Evolutionary conservation across 2,888 invertebrate species (phyloP).

Genomic region (Ferrisia virgata): DNA sequence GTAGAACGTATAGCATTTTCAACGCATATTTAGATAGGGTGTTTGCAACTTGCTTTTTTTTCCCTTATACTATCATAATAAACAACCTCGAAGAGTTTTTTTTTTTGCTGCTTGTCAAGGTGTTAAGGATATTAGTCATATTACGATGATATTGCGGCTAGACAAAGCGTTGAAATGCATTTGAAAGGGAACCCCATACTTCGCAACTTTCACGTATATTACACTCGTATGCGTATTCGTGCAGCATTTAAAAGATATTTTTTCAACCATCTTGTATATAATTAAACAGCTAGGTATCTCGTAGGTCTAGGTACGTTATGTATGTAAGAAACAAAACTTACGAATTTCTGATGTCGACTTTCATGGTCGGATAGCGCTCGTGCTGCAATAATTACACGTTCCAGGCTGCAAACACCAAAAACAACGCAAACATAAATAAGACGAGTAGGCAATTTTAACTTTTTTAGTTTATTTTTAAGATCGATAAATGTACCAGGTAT

Average conservation of each 20-base stretch:
- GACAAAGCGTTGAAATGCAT: background rate
- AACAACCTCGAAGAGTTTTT: background rate
- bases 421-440: background rate
- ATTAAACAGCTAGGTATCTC: too few relatives aligned
- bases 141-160: background rate
- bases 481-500: too few relatives aligned
- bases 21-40: background rate
- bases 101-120: background rate
- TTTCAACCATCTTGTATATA: conserved; percentile 21
- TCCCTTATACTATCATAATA: background rate
- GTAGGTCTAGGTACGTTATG: background rate
- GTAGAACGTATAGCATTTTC: background rate
- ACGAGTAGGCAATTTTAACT: background rate
- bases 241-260: too few relatives aligned
- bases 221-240: background rate
- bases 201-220: background rate
- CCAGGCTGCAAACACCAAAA: conserved; percentile 13
- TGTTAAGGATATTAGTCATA: background rate
- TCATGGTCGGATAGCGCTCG: conserved; percentile 6
- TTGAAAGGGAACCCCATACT: background rate
- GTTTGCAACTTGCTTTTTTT: background rate
- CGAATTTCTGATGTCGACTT: background rate
- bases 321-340: conserved; percentile 13
- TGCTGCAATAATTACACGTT: conserved; percentile 31
- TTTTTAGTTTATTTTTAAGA: too few relatives aligned